Evolutionary conservation across 2,113 vertebrate genomes (phyloP), one percentile per base, ranked within the genome.

Genomic region (Labeo catla): DNA sequence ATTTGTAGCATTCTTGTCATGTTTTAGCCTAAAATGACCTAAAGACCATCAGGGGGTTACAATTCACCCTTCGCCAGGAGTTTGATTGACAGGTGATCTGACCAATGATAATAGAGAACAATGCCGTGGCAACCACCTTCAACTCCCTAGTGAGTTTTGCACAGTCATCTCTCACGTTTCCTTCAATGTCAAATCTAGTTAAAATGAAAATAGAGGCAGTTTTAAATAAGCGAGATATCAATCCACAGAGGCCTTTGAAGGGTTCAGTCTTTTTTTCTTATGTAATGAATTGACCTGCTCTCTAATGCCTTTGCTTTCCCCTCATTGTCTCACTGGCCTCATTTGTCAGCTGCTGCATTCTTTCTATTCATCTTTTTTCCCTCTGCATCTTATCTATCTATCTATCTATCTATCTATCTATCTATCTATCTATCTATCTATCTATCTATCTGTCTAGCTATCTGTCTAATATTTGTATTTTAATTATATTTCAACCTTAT

Each of bases 211-310:
- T 19, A 19, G 15, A 70, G 34, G 15, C 66, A 2, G 15, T 4
- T 70, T 70, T 9, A 43, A 39, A 39, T 70, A 43, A 70, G 3
- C 3, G 19, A 59, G 28, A 34, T 23, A 66, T 66, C 28, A 11
- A 66, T 34, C 63, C 61, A 28, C 61, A 28, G 61, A 34, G 28
- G 28, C 3, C 8, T 70, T 70, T 43, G 15, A 70, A 43, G 36
- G 15, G 15, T 8, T 68, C 13, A 36, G 65, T 68, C 11, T 68
- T 68, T 65, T n/a, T 68, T 70, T 39, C 34, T 19, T 16, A 36
- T 68, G 13, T 68, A 36, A 43, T 70, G 66, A 43, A 70, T 39
- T 70, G 66, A 70, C 16, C 66, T 70, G 66, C n/a, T 63, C 61
- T 63, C n/a, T 63, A 12, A 63, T 63, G 10, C 61, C 23, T 4